These are phyloP conservation scores for Solen grandis DNA, from an alignment of 1,140 invertebrate species.

Conservation along the genomic window DNA sequence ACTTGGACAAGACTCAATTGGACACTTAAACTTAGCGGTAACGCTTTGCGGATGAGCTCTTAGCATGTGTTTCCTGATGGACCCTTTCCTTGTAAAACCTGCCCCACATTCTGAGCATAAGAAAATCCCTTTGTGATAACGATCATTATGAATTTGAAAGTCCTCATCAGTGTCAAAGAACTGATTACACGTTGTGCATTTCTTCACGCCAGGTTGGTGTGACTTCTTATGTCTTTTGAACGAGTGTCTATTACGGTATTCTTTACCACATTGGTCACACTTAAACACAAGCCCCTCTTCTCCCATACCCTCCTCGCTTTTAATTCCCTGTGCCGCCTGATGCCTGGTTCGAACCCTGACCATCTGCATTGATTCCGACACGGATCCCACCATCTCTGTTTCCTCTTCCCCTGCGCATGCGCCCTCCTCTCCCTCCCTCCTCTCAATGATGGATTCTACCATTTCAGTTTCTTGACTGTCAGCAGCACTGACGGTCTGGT, in stretches of 20 bases:
- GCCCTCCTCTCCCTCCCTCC: too few relatives aligned
- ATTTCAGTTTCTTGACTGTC: too few relatives aligned
- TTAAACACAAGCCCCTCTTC: too few relatives aligned
- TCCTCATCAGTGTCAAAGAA: constrained; percentile 1
- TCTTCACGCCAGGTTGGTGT: neutral
- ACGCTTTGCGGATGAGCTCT: constrained; percentile 2
- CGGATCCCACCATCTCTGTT: too few relatives aligned
- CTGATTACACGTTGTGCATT: neutral
- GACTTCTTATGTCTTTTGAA: constrained; percentile 9
- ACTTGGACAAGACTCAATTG: neutral
- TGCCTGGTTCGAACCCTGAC: too few relatives aligned
- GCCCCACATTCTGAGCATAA: neutral
- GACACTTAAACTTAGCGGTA: constrained; percentile 12
- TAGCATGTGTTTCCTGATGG: constrained; percentile 4
- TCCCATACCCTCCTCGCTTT: too few relatives aligned
- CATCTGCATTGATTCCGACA: too few relatives aligned
- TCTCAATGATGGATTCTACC: too few relatives aligned
- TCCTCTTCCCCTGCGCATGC: too few relatives aligned
- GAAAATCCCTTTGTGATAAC: neutral
- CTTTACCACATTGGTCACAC: constrained; percentile 14
- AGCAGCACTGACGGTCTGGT: too few relatives aligned
- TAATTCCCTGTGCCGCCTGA: too few relatives aligned
- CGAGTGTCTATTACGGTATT: neutral
- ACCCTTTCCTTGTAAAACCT: neutral
- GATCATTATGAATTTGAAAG: neutral